Conservation (phyloP, 2,113 vertebrate genomes). For the Neoarius graeffei region DNA sequence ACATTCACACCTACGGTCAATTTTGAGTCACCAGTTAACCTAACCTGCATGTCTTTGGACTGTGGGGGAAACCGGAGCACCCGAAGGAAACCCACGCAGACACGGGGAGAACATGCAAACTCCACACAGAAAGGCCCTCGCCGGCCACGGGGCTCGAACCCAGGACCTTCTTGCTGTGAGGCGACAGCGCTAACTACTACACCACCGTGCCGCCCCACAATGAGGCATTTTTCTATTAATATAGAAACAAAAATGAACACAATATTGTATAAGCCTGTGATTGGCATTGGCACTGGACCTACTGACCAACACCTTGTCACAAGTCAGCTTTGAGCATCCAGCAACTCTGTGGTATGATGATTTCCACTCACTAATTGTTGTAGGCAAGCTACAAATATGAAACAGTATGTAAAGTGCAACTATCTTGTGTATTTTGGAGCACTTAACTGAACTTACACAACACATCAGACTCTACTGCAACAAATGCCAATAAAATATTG, state of each 20-base stretch:
- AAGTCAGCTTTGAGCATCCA: background rate
- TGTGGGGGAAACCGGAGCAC: too few species aligned
- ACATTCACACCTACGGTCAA: too few species aligned
- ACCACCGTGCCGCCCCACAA: too few species aligned
- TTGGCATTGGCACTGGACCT: background rate
- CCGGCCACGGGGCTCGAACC: too few species aligned
- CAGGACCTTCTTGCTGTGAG: too few species aligned
- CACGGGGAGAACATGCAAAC: too few species aligned
- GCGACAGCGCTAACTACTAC: too few species aligned
- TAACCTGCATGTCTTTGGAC: too few species aligned
- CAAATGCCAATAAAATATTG: background rate
- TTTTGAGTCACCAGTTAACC: too few species aligned
- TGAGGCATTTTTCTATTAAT: background rate
- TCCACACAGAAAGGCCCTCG: too few species aligned
- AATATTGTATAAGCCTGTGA: background rate
- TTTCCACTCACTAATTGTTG: background rate
- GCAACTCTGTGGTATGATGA: background rate
- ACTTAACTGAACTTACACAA: background rate
- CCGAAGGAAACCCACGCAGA: too few species aligned
- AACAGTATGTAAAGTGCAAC: background rate
- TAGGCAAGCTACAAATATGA: background rate
- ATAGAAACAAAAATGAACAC: background rate
- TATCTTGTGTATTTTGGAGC: background rate
- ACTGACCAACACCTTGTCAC: background rate
- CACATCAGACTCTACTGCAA: background rate